Percentiles rank a stretch among this genome's conserved stretches.
Conservation (phyloP, 1,140 invertebrate genomes). For the Eubasilissa regina region DNA sequence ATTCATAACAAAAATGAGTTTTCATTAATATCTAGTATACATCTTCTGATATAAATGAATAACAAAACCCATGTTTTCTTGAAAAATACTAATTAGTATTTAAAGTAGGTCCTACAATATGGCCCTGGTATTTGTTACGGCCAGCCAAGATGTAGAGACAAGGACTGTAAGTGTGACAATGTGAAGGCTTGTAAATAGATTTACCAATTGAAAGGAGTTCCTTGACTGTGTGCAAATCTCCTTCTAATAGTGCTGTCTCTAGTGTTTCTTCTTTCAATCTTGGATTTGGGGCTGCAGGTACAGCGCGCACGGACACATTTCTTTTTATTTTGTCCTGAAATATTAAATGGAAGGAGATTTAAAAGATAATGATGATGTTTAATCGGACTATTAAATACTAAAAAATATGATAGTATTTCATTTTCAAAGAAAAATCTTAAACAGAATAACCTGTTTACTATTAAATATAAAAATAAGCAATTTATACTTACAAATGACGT, state of each 20-base stretch:
- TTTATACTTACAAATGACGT: slow-evolving; percentile 33
- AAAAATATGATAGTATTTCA: no score
- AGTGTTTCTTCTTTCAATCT: slow-evolving; percentile 4
- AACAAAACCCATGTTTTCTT: no score
- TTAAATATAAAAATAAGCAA: background rate
- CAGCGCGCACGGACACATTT: background rate
- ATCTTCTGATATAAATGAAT: no score
- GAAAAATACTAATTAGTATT: background rate
- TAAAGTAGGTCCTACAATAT: no score
- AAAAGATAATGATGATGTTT: no score
- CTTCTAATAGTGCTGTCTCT: slow-evolving; percentile 12
- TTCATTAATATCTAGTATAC: no score
- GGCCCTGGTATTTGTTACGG: no score
- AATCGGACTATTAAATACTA: no score
- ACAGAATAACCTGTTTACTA: background rate
- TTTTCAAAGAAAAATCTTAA: background rate
- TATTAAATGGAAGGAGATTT: background rate
- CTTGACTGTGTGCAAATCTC: slow-evolving; percentile 1
- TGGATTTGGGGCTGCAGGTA: background rate
- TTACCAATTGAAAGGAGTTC: slow-evolving; percentile 21
- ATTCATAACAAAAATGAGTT: no score
- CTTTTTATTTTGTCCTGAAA: slow-evolving; percentile 22
- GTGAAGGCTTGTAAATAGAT: no score
- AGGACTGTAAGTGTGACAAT: no score
- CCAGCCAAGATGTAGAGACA: no score